Conservation (phyloP, 2,888 invertebrate species). For the Tachystola acroxantha region DNA sequence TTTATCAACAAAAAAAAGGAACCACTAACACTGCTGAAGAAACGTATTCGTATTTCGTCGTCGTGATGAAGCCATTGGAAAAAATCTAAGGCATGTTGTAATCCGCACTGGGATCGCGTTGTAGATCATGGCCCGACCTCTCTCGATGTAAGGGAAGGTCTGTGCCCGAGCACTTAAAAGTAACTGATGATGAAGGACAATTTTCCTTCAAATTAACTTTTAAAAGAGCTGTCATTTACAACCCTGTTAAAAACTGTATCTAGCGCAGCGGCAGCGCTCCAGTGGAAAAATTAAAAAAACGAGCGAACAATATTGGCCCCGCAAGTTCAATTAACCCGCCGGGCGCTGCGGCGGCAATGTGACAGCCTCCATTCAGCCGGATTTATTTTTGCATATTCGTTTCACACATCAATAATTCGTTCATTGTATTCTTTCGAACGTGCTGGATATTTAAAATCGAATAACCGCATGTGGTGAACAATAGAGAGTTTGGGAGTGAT, state of each 20-base stretch:
- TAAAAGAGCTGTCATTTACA: slow-evolving; percentile 18
- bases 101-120: no score
- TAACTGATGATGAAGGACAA: no score
- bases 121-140: no score
- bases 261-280: slow-evolving; percentile 44
- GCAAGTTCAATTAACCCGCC: slow-evolving; percentile 65
- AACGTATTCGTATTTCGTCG: no score
- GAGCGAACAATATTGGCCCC: slow-evolving; percentile 61
- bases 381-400: slow-evolving; percentile 50
- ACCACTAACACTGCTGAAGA: no score
- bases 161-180: no score
- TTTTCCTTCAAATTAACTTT: no score
- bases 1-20: no score
- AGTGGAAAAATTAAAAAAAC: slow-evolving; percentile 64
- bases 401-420: slow-evolving; percentile 53
- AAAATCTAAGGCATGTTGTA: no score
- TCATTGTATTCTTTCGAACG: slow-evolving; percentile 31
- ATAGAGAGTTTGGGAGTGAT: no score
- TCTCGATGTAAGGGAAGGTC: no score
- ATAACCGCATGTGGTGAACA: not conserved
- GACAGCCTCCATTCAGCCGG: slow-evolving; percentile 51
- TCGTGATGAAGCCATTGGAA: no score
- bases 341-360: slow-evolving; percentile 49
- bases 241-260: slow-evolving; percentile 35
- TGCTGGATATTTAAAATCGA: slow-evolving; percentile 1